A percentile compares a stretch with the other conserved stretches of the same genome.
Evolutionary conservation across 2,797 vertebrate species (phyloP).

Genomic region (Protosalanx chinensis): DNA sequence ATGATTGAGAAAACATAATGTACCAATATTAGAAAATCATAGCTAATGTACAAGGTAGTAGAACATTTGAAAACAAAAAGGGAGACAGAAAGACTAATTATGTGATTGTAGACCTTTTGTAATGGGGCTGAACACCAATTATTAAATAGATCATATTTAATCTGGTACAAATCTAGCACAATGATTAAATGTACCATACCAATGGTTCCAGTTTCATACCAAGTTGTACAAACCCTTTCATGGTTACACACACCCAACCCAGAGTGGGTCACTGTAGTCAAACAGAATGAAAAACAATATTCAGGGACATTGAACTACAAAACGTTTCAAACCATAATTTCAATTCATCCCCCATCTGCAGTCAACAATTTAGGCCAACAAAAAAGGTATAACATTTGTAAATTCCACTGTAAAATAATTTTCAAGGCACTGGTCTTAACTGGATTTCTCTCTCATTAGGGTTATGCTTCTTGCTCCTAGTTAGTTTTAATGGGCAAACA

Average conservation of each 20-base stretch:
- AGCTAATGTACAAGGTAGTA: constrained; percentile 49
- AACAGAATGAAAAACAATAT: no score
- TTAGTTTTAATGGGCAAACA: not conserved
- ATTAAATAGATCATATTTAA: no score
- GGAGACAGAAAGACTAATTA: not conserved
- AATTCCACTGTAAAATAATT: constrained; percentile 18
- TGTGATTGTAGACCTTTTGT: no score
- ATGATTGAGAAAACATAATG: constrained; percentile 6
- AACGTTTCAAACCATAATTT: no score
- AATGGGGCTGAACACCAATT: no score
- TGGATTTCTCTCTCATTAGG: not conserved
- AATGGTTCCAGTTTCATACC: no score
- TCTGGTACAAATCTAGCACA: no score
- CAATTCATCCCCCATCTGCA: not conserved
- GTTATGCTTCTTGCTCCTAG: constrained; percentile 1
- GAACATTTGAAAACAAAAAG: constrained; percentile 11
- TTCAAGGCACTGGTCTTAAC: constrained; percentile 37
- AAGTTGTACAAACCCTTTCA: no score
- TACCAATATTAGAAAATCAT: constrained; percentile 15
- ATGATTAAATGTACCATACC: no score
- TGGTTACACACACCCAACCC: no score
- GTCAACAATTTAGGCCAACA: not conserved
- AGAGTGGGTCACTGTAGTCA: no score
- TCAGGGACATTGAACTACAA: no score
- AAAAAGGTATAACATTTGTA: constrained; percentile 14